phyloP scores from a whole-genome alignment of 2,113 vertebrate species.

The Scytalopus superciliaris region DNA sequence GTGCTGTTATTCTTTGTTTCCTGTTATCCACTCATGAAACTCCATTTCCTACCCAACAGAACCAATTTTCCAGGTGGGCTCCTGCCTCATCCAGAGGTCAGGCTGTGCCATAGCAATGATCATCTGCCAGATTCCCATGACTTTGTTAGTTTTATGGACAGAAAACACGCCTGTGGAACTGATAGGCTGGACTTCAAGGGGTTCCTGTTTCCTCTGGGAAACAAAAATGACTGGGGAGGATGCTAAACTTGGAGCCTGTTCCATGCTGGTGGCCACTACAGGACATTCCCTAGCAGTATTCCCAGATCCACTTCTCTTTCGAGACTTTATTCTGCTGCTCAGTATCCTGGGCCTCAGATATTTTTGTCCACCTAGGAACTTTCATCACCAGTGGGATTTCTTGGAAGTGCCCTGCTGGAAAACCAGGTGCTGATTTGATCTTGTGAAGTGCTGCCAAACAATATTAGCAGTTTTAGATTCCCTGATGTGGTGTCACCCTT shows the following conservation, averaged over 20 bases:
- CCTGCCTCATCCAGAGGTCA: not conserved
- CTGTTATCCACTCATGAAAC: not conserved
- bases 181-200: not conserved
- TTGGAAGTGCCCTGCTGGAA: constrained; percentile 47
- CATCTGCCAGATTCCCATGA: not conserved
- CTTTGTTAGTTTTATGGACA: not conserved
- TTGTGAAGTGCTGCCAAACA: constrained; percentile 42
- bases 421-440: constrained; percentile 46
- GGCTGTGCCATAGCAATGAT: not conserved
- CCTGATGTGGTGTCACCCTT: constrained; percentile 6
- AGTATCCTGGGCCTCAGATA: not conserved
- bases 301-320: not conserved
- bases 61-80: not conserved
- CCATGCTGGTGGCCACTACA: not conserved
- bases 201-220: not conserved
- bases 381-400: constrained; percentile 28
- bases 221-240: not conserved
- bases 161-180: not conserved
- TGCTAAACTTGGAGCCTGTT: not conserved
- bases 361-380: constrained; percentile 45
- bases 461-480: constrained; percentile 28
- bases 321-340: not conserved
- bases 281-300: not conserved
- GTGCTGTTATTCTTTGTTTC: not conserved
- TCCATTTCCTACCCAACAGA: not conserved